phyloP scores from a whole-genome alignment of 1,140 invertebrate species.

The Belonocnema kinseyi region DNA sequence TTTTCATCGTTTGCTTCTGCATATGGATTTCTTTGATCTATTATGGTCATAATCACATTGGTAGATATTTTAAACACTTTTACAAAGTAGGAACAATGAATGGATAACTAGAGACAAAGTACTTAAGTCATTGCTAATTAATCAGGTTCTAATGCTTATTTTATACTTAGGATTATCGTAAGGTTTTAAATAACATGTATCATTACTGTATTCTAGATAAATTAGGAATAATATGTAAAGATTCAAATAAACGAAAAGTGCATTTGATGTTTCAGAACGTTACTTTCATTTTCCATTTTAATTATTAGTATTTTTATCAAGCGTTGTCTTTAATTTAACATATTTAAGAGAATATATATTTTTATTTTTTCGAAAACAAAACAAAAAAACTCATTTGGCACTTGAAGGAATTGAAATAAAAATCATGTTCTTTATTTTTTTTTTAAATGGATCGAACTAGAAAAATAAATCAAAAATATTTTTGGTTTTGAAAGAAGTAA shows the following conservation, averaged over 20 bases:
- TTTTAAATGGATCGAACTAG: too few species aligned
- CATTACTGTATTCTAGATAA: slow-evolving; percentile 72
- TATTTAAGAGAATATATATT: too few species aligned
- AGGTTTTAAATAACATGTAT: slow-evolving; percentile 69
- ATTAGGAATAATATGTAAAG: slow-evolving; percentile 75
- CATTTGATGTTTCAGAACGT: slow-evolving; percentile 72
- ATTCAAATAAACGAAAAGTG: slow-evolving; percentile 75
- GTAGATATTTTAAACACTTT: slow-evolving; percentile 49
- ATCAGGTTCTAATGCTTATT: slow-evolving; percentile 75
- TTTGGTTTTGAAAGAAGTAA: too few species aligned
- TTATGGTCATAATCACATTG: neutral
- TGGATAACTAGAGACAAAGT: slow-evolving; percentile 51
- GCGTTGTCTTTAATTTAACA: too few species aligned
- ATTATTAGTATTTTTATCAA: too few species aligned
- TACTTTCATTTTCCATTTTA: slow-evolving; percentile 45
- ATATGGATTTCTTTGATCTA: neutral
- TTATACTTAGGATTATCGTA: slow-evolving; percentile 74
- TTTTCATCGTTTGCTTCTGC: neutral
- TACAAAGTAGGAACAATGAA: slow-evolving; percentile 59
- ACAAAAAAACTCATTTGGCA: too few species aligned
- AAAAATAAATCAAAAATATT: too few species aligned
- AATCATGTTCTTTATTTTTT: too few species aligned
- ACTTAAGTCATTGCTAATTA: slow-evolving; percentile 73
- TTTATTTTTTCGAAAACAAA: too few species aligned
- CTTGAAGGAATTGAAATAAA: too few species aligned